A percentile compares a stretch with the other conserved stretches of the same genome.
Evolutionary conservation across 2,113 vertebrate genomes (phyloP).

Genomic region (Circaetus cinerascens): DNA sequence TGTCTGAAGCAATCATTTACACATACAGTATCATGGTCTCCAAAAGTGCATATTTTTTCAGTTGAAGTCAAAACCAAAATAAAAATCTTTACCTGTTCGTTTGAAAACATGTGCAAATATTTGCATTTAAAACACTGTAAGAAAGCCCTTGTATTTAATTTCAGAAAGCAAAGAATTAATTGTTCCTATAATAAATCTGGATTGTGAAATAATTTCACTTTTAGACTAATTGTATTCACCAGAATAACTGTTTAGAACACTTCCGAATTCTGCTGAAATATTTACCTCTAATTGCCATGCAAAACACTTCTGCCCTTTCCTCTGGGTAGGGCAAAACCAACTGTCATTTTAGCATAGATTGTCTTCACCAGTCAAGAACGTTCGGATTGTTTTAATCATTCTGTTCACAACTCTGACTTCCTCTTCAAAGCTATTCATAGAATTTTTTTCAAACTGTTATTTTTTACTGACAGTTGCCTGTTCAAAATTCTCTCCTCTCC

Average conservation of each 20-base stretch:
- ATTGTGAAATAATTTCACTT: background rate
- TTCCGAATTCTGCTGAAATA: constrained; percentile 24
- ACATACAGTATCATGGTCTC: constrained; percentile 26
- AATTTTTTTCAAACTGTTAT: background rate
- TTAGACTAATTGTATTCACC: background rate
- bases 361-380: constrained; percentile 12
- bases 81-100: background rate
- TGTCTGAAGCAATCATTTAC: constrained; percentile 54
- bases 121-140: background rate
- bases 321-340: constrained; percentile 22
- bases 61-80: background rate
- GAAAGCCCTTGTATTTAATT: background rate
- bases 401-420: constrained; percentile 1
- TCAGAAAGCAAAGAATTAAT: background rate
- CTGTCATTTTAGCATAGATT: constrained; percentile 12
- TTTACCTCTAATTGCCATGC: constrained; percentile 57
- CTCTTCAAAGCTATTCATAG: constrained; percentile 3
- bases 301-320: constrained; percentile 34
- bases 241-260: background rate
- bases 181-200: background rate
- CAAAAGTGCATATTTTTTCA: constrained; percentile 2
- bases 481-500: background rate
- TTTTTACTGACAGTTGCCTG: background rate
- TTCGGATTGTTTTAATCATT: constrained; percentile 35
- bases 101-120: constrained; percentile 13